phyloP scores from a whole-genome alignment of 2,797 vertebrate genomes.

The Alosa sapidissima region DNA sequence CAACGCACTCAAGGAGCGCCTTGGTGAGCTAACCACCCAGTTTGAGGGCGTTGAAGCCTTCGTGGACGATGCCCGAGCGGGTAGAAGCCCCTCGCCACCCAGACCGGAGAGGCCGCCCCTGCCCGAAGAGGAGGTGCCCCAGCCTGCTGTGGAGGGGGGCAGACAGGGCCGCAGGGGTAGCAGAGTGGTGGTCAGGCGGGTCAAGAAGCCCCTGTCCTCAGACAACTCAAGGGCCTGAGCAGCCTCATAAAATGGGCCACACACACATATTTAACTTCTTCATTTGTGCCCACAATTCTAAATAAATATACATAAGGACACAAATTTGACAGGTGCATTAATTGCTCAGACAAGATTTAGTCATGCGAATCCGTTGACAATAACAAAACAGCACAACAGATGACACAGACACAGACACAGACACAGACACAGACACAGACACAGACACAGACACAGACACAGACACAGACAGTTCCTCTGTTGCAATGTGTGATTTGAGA shows the following conservation, averaged over 20 bases:
- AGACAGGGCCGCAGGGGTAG: constrained; percentile 53
- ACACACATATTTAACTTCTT: too few species aligned
- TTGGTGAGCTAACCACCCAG: constrained; percentile 71
- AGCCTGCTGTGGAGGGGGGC: neutral
- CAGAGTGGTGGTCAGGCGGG: constrained; percentile 63
- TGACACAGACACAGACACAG: neutral
- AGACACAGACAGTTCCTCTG: neutral
- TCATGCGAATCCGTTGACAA: too few species aligned
- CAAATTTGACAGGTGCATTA: too few species aligned
- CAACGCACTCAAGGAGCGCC: constrained; percentile 77
- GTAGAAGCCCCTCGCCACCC: constrained; percentile 45
- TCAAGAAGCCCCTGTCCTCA: constrained; percentile 56
- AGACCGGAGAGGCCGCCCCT: constrained; percentile 29
- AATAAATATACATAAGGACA: too few species aligned
- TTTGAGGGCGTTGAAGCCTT: constrained; percentile 78
- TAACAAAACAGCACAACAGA: too few species aligned
- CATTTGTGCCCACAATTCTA: too few species aligned
- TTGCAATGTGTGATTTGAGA: neutral
- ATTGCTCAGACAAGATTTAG: too few species aligned
- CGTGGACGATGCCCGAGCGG: constrained; percentile 70
- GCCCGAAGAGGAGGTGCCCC: neutral
- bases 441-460: neutral
- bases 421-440: neutral
- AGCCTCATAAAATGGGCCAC: neutral
- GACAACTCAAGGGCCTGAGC: constrained; percentile 25